These are phyloP conservation scores for Phrynosoma blainvillii DNA, from an alignment of 2,113 vertebrate genomes.

Conservation along the genomic window DNA sequence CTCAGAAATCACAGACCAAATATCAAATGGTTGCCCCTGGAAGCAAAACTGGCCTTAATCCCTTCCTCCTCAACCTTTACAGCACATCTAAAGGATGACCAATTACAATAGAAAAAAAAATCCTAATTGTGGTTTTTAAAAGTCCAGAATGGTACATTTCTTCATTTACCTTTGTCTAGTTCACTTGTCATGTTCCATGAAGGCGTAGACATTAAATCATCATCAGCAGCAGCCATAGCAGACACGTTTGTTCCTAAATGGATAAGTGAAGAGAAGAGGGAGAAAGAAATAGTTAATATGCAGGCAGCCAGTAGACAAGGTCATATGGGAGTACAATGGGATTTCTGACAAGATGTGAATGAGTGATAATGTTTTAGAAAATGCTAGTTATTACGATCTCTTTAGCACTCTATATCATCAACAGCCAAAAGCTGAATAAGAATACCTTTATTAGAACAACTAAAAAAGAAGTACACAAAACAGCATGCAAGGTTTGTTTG, in stretches of 20 bases:
- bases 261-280: slow-evolving; percentile 38
- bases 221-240: slow-evolving; percentile 75
- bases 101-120: not conserved
- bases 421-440: too few relatives aligned
- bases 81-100: not conserved
- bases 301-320: not conserved
- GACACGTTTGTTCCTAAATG: slow-evolving; percentile 85
- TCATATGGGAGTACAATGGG: not conserved
- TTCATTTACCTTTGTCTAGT: slow-evolving; percentile 82
- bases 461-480: too few relatives aligned
- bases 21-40: slow-evolving; percentile 42
- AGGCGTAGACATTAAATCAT: slow-evolving; percentile 84
- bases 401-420: slow-evolving; percentile 45
- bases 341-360: not conserved
- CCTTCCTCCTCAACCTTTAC: not conserved
- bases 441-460: not conserved
- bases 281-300: slow-evolving; percentile 35
- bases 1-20: slow-evolving; percentile 68
- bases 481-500: not conserved
- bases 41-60: slow-evolving; percentile 41
- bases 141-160: not conserved
- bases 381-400: slow-evolving; percentile 4
- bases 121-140: not conserved
- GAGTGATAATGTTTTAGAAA: slow-evolving; percentile 10
- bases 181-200: slow-evolving; percentile 91